These are phyloP conservation scores for Ophioninae sp. DNA, from an alignment of 2,888 invertebrate genomes.

Conservation along the genomic window DNA sequence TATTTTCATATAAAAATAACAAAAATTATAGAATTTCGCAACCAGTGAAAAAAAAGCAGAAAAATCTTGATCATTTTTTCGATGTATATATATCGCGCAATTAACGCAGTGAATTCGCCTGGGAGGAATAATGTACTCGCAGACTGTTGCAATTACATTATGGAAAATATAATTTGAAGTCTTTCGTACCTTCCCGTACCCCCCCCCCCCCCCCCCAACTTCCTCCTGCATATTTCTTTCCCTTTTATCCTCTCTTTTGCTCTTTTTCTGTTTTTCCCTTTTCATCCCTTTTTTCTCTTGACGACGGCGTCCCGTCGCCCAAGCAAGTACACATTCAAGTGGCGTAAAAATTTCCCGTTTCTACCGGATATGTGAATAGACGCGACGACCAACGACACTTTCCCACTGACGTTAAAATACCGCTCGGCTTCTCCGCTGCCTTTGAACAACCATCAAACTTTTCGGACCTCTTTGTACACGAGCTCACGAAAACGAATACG, in stretches of 20 bases:
- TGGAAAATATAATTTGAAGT: constrained; percentile 30
- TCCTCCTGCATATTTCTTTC: background rate
- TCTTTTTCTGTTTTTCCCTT: too few relatives aligned
- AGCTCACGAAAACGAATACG: background rate
- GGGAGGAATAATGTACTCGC: constrained; percentile 39
- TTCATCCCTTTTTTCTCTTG: background rate
- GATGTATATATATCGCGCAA: background rate
- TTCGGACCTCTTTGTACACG: constrained; percentile 14
- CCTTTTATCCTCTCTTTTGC: background rate
- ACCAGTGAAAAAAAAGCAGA: background rate
- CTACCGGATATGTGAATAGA: constrained; percentile 39
- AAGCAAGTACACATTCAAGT: background rate
- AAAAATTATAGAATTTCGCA: too few relatives aligned
- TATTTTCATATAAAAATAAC: too few relatives aligned
- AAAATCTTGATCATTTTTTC: background rate
- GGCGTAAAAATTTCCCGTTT: constrained; percentile 28
- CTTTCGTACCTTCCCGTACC: constrained; percentile 14
- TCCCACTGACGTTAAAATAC: constrained; percentile 33
- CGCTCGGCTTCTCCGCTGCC: constrained; percentile 22
- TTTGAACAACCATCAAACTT: constrained; percentile 31
- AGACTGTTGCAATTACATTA: constrained; percentile 45
- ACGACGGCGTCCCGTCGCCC: background rate
- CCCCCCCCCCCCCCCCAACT: constrained; percentile 16
- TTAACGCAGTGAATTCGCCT: constrained; percentile 6
- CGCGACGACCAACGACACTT: constrained; percentile 12